A percentile compares a stretch with the other conserved stretches of the same genome.
phyloP scores from a whole-genome alignment of 2,888 invertebrate species.

The Epistrophella euchroma region DNA sequence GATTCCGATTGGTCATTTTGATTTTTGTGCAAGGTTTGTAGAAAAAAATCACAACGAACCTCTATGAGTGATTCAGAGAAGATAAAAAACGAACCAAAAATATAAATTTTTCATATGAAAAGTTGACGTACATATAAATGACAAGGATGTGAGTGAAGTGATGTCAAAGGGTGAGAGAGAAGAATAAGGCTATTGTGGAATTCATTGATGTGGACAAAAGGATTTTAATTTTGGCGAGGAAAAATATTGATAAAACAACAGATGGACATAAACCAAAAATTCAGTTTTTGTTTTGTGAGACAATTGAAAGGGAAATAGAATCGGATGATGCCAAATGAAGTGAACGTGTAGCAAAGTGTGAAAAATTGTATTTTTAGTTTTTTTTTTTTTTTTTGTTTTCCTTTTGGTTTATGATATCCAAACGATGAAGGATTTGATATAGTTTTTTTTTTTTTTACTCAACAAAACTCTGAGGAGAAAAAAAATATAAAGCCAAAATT shows the following conservation, averaged over 20 bases:
- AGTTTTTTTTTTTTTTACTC: background rate
- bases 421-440: background rate
- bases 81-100: background rate
- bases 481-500: slow-evolving; percentile 37
- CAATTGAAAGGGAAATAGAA: slow-evolving; percentile 21
- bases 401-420: background rate
- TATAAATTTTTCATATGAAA: background rate
- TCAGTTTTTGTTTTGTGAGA: background rate
- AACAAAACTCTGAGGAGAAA: background rate
- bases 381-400: background rate
- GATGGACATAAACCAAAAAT: slow-evolving; percentile 34
- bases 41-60: slow-evolving; percentile 5
- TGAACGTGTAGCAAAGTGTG: slow-evolving; percentile 22
- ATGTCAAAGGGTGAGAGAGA: slow-evolving; percentile 3
- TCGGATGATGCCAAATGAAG: slow-evolving; percentile 34
- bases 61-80: background rate
- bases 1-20: slow-evolving; percentile 26
- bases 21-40: background rate
- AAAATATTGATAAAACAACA: slow-evolving; percentile 39
- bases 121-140: background rate
- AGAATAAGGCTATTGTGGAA: slow-evolving; percentile 6
- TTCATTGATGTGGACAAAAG: slow-evolving; percentile 34
- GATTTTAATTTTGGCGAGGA: slow-evolving; percentile 32
- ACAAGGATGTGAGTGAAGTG: slow-evolving; percentile 2
- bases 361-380: slow-evolving; percentile 17